Conservation (phyloP, 1,140 invertebrate species). For the Caenorhabditis briggsae region DNA sequence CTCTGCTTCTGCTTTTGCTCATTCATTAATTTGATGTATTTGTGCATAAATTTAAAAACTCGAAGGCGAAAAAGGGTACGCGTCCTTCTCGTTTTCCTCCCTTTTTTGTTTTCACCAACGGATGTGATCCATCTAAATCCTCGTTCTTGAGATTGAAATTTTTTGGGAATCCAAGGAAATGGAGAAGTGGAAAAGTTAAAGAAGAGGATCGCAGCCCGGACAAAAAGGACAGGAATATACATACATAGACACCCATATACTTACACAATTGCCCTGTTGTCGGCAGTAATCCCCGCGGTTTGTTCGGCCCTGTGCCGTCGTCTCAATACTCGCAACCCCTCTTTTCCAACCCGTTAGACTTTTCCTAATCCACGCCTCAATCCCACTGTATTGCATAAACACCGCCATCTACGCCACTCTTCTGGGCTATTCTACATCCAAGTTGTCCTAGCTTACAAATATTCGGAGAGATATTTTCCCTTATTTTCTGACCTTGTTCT, state of each 20-base stretch:
- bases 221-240: constrained; percentile 14
- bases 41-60: constrained; percentile 53
- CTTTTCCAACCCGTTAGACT: constrained; percentile 53
- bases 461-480: no score
- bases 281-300: constrained; percentile 52
- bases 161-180: background rate
- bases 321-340: constrained; percentile 20
- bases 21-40: constrained; percentile 57
- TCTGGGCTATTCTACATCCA: background rate
- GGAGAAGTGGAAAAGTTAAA: background rate
- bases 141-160: background rate
- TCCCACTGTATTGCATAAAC: constrained; percentile 55
- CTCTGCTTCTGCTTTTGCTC: constrained; percentile 38
- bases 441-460: background rate
- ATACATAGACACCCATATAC: constrained; percentile 22
- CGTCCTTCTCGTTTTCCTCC: background rate
- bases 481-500: no score
- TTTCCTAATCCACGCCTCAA: constrained; percentile 55
- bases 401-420: background rate
- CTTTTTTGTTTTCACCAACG: constrained; percentile 11
- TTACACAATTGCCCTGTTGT: constrained; percentile 55
- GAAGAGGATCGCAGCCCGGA: background rate
- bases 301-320: constrained; percentile 15
- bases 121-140: constrained; percentile 38
- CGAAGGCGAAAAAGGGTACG: background rate